Evolutionary conservation across 1,140 invertebrate genomes (phyloP).

Genomic region (Hesperophylax magnus): DNA sequence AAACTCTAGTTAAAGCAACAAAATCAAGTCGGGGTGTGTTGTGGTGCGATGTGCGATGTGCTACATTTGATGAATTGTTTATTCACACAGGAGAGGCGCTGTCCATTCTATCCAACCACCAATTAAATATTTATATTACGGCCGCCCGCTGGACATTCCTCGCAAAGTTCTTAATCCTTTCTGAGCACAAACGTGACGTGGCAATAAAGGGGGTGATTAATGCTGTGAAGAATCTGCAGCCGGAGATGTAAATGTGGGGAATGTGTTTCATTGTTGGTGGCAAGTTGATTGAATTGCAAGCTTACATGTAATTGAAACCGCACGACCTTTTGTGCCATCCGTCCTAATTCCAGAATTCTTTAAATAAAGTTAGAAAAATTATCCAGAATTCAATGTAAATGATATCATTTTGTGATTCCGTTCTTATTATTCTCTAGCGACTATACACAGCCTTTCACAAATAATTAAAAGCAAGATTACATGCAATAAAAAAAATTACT

Average conservation of each 20-base stretch:
- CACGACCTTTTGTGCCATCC: too few relatives aligned
- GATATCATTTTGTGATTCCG: too few relatives aligned
- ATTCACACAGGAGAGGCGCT: slow-evolving; percentile 5
- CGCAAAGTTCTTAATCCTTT: slow-evolving; percentile 39
- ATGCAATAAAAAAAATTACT: too few relatives aligned
- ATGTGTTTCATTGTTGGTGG: too few relatives aligned
- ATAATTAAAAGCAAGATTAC: too few relatives aligned
- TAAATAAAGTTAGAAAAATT: too few relatives aligned
- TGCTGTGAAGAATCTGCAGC: slow-evolving; percentile 10
- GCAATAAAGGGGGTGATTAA: slow-evolving; percentile 41
- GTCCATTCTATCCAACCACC: slow-evolving; percentile 5
- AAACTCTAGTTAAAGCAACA: slow-evolving; percentile 13
- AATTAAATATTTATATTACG: slow-evolving; percentile 36
- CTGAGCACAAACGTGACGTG: slow-evolving; percentile 30
- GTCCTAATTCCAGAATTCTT: too few relatives aligned
- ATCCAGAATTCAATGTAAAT: too few relatives aligned
- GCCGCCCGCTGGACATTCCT: slow-evolving; percentile 4
- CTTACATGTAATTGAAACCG: too few relatives aligned
- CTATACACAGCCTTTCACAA: too few relatives aligned
- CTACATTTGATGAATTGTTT: slow-evolving; percentile 27
- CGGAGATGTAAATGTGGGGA: not conserved
- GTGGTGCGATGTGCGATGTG: not conserved
- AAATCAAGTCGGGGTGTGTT: slow-evolving; percentile 2
- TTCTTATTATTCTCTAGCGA: too few relatives aligned
- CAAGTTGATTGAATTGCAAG: too few relatives aligned